Conservation (phyloP, 2,888 invertebrate species). For the Drosophila mimica region DNA sequence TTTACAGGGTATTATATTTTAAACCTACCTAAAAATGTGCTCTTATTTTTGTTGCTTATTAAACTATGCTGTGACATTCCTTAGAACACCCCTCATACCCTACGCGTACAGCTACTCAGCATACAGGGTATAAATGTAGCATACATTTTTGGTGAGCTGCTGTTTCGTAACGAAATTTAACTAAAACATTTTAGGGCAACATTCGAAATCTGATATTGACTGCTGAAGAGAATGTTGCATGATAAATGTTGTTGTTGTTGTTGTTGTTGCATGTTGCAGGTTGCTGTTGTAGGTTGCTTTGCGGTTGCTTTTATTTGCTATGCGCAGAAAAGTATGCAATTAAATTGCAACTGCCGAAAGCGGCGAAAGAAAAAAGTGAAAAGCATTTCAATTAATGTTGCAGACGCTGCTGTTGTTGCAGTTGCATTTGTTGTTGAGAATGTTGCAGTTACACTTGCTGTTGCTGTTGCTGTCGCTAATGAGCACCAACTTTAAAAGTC, state of each 20-base stretch:
- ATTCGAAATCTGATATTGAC: constrained; percentile 35
- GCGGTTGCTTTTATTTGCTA: constrained; percentile 60
- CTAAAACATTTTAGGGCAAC: constrained; percentile 29
- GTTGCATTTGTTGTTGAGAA: neutral
- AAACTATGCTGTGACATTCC: neutral
- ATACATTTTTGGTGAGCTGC: constrained; percentile 2
- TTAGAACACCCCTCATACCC: neutral
- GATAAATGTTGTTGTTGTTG: constrained; percentile 4
- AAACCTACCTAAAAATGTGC: neutral
- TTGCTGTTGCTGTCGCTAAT: constrained; percentile 59
- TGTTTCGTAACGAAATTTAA: constrained; percentile 17
- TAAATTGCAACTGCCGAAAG: constrained; percentile 56
- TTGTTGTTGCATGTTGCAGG: constrained; percentile 21
- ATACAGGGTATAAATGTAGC: constrained; percentile 21
- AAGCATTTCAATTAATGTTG: constrained; percentile 78
- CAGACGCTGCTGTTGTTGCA: constrained; percentile 29
- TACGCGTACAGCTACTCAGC: neutral
- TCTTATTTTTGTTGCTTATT: neutral
- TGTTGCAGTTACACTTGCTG: constrained; percentile 4
- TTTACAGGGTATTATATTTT: neutral
- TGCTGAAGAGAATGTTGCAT: constrained; percentile 25
- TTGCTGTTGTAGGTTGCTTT: constrained; percentile 31
- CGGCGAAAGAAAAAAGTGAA: constrained; percentile 61
- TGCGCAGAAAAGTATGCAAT: constrained; percentile 67
- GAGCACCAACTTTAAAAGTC: constrained; percentile 74